Percentiles rank a stretch among this genome's conserved stretches.
Evolutionary conservation across 1,140 invertebrate genomes (phyloP).

Genomic region (Psilanteris sp.): DNA sequence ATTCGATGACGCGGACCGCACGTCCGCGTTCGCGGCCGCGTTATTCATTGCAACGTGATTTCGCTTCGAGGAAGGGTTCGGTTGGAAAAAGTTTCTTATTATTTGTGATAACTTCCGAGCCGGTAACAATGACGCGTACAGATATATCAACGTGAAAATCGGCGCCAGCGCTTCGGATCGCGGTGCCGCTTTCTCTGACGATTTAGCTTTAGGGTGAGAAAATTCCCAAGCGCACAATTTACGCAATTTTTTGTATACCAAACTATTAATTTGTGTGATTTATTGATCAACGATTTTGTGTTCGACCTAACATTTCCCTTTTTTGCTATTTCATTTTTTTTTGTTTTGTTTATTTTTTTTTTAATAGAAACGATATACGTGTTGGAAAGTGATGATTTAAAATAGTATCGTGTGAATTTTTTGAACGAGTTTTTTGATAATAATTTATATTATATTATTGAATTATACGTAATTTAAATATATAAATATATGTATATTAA

Average conservation of each 20-base stretch:
- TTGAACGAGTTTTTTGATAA: too few relatives aligned
- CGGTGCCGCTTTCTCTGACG: constrained; percentile 85
- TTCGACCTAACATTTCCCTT: too few relatives aligned
- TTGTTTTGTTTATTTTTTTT: too few relatives aligned
- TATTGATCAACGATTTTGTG: constrained; percentile 31
- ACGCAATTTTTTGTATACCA: neutral
- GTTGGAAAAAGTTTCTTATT: constrained; percentile 72
- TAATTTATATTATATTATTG: too few relatives aligned
- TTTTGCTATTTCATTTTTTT: constrained; percentile 1
- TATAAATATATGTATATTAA: too few relatives aligned
- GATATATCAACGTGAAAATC: constrained; percentile 83
- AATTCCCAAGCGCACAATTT: constrained; percentile 12
- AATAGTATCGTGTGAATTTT: too few relatives aligned
- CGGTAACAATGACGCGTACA: constrained; percentile 75
- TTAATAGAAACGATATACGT: too few relatives aligned
- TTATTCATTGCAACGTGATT: constrained; percentile 57
- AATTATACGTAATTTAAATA: too few relatives aligned
- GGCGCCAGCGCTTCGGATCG: constrained; percentile 87
- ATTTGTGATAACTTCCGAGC: constrained; percentile 76
- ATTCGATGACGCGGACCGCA: constrained; percentile 72
- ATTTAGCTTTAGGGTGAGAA: constrained; percentile 82
- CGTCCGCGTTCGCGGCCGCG: constrained; percentile 68
- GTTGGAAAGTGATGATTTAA: too few relatives aligned
- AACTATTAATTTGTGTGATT: constrained; percentile 13
- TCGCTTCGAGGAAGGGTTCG: constrained; percentile 12